A percentile compares a stretch with the other conserved stretches of the same genome.
Conservation (phyloP, 1,140 invertebrate genomes). For the Potamilus streckersoni region DNA sequence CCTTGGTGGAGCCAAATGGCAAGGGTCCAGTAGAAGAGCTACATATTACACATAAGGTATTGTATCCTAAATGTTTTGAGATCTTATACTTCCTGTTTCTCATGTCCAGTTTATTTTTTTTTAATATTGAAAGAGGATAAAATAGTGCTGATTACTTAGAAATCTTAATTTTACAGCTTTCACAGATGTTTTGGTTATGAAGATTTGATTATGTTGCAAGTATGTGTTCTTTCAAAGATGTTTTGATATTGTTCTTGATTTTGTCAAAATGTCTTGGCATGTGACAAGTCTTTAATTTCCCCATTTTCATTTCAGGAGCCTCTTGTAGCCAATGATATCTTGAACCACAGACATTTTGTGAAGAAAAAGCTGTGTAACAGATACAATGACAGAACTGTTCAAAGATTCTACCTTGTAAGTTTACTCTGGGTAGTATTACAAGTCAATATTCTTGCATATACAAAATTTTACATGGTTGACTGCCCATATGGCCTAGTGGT, state of each 20-base stretch:
- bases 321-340: constrained; percentile 87
- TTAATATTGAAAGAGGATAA: too few relatives aligned
- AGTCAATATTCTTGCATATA: too few relatives aligned
- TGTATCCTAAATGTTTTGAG: not conserved
- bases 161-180: too few relatives aligned
- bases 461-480: too few relatives aligned
- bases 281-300: not conserved
- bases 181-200: too few relatives aligned
- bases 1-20: constrained; percentile 78
- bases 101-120: too few relatives aligned
- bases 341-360: constrained; percentile 85
- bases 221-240: too few relatives aligned
- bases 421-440: not conserved
- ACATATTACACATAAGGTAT: constrained; percentile 82
- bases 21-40: constrained; percentile 76
- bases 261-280: not conserved
- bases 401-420: constrained; percentile 68
- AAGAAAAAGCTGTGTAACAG: constrained; percentile 83
- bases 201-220: too few relatives aligned
- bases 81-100: too few relatives aligned
- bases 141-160: too few relatives aligned
- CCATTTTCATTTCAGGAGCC: constrained; percentile 72
- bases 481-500: too few relatives aligned
- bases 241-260: not conserved
- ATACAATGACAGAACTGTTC: constrained; percentile 69